phyloP scores from a whole-genome alignment of 2,888 invertebrate species.

The Pachymerium ferrugineum region DNA sequence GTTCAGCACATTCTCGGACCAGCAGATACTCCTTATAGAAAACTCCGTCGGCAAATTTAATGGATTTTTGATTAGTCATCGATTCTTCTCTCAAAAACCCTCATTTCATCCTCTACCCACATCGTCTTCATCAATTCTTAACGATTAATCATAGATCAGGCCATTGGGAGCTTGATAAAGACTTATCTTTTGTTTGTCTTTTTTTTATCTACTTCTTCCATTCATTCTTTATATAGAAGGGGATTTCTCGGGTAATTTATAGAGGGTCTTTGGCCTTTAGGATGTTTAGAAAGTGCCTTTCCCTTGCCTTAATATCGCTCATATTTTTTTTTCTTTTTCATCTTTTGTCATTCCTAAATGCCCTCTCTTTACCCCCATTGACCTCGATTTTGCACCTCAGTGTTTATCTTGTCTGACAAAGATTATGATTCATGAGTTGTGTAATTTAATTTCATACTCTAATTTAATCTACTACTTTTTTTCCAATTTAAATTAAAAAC shows the following conservation, averaged over 20 bases:
- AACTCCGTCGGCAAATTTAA: not conserved
- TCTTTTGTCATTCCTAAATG: not conserved
- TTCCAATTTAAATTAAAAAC: too few relatives aligned
- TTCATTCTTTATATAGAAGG: not conserved
- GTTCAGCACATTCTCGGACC: not conserved
- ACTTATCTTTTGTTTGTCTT: not conserved
- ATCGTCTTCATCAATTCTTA: not conserved
- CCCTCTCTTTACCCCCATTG: not conserved
- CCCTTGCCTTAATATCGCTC: not conserved
- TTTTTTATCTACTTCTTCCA: not conserved
- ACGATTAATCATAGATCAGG: not conserved
- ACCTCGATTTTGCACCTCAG: not conserved
- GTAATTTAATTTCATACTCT: not conserved
- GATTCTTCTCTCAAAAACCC: not conserved
- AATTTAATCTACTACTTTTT: not conserved
- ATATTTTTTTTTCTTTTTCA: not conserved
- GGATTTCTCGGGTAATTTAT: not conserved
- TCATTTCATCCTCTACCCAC: not conserved
- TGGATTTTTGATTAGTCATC: not conserved
- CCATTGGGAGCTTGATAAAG: not conserved
- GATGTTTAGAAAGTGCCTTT: not conserved
- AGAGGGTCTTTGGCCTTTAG: not conserved
- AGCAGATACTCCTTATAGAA: not conserved
- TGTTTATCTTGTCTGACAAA: not conserved
- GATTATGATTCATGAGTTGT: not conserved